A percentile compares a stretch with the other conserved stretches of the same genome.
Conservation (phyloP, 2,888 invertebrate species). For the Dolomedes plantarius region DNA sequence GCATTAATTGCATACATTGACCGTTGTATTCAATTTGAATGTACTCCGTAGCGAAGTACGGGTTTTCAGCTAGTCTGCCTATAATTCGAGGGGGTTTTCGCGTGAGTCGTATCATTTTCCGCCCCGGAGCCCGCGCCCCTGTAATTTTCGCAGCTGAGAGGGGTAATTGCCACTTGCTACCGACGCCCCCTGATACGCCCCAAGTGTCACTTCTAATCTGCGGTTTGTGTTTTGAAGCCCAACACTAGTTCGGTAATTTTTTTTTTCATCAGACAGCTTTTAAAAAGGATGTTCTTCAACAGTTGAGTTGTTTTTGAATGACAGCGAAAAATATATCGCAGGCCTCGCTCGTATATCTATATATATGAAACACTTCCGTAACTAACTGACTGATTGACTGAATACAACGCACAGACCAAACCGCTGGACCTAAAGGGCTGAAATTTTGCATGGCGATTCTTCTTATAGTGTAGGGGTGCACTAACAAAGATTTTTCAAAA, state of each 20-base stretch:
- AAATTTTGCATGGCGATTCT: no score
- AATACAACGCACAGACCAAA: no score
- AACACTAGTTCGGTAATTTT: constrained; percentile 13
- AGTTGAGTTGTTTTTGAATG: constrained; percentile 59
- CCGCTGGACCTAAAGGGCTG: no score
- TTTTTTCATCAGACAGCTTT: constrained; percentile 3
- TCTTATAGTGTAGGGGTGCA: no score
- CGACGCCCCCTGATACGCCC: constrained; percentile 53
- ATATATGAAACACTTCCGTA: no score
- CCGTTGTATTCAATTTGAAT: no score
- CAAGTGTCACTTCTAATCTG: constrained; percentile 64
- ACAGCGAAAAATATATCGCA: constrained; percentile 61
- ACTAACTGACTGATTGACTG: no score
- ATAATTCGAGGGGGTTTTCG: constrained; percentile 59
- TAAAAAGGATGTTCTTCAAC: constrained; percentile 54
- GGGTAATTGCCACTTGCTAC: constrained; percentile 69
- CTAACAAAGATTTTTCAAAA: no score
- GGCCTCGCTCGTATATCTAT: constrained; percentile 47
- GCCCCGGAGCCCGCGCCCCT: constrained; percentile 63
- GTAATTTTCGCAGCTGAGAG: constrained; percentile 65
- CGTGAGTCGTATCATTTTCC: constrained; percentile 67
- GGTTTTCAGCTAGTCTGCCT: no score
- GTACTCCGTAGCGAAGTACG: no score
- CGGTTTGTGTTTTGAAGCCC: constrained; percentile 34
- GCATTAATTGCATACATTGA: no score